These are phyloP conservation scores for Orchestia grillus DNA, from an alignment of 1,140 invertebrate genomes.

Conservation along the genomic window DNA sequence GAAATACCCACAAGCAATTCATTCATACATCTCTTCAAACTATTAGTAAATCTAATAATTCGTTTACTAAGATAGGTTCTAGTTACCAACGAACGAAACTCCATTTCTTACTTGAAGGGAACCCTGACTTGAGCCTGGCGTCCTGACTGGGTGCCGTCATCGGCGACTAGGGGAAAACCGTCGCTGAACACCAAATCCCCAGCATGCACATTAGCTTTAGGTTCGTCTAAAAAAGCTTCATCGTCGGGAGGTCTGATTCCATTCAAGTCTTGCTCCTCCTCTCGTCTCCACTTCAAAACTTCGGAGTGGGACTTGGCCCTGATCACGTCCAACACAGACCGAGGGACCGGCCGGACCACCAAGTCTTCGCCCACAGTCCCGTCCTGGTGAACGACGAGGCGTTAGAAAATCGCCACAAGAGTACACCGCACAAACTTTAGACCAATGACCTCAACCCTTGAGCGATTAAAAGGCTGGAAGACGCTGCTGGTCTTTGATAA, in stretches of 20 bases:
- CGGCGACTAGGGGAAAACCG: constrained; percentile 61
- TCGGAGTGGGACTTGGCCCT: background rate
- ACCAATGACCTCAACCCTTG: too few relatives aligned
- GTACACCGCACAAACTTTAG: too few relatives aligned
- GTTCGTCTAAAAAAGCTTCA: constrained; percentile 62
- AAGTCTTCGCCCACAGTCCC: constrained; percentile 71
- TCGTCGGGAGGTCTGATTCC: constrained; percentile 61
- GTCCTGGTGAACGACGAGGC: constrained; percentile 66
- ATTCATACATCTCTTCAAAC: background rate
- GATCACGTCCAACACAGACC: constrained; percentile 48
- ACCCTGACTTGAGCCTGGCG: background rate
- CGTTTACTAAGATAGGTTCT: background rate
- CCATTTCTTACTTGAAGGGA: background rate
- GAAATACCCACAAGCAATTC: too few relatives aligned
- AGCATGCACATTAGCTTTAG: constrained; percentile 48
- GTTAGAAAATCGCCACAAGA: too few relatives aligned
- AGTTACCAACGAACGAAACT: background rate
- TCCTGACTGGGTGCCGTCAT: constrained; percentile 47
- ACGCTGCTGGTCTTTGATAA: too few relatives aligned
- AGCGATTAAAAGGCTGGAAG: too few relatives aligned
- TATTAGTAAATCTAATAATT: background rate
- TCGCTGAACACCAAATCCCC: constrained; percentile 66
- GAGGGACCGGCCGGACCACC: constrained; percentile 70
- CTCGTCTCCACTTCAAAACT: background rate
- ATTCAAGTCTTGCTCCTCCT: constrained; percentile 61